These are phyloP conservation scores for Motacilla tschutschensis DNA, from an alignment of 2,113 vertebrate species.

Conservation along the genomic window DNA sequence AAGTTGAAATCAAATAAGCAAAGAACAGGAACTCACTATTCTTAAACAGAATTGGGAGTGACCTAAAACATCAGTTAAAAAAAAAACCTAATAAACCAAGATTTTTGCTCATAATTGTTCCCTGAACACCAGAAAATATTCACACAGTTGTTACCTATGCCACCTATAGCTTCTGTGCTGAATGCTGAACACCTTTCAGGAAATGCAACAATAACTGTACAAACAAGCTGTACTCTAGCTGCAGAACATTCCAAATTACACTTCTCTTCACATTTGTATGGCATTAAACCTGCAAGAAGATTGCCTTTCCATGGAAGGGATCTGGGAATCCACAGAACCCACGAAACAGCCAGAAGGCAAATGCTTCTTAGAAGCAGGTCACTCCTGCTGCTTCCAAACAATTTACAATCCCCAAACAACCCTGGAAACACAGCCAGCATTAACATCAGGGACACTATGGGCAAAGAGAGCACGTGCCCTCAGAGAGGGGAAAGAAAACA, in stretches of 20 bases:
- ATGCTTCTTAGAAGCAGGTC: conserved; percentile 65
- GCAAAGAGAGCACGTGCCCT: not conserved
- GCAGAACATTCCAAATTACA: not conserved
- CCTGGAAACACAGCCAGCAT: not conserved
- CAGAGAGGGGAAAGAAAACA: not conserved
- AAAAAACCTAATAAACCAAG: not conserved
- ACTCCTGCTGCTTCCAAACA: conserved; percentile 54
- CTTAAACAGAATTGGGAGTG: not conserved
- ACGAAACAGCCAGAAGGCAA: conserved; percentile 53
- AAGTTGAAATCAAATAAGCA: not conserved
- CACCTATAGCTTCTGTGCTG: not conserved
- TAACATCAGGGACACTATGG: accelerated
- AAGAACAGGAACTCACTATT: not conserved
- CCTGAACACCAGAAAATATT: not conserved
- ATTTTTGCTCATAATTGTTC: not conserved
- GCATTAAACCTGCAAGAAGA: not conserved
- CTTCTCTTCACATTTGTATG: not conserved
- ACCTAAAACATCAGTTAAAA: not conserved
- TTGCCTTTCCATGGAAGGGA: not conserved
- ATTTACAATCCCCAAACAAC: conserved; percentile 11
- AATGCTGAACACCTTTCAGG: not conserved
- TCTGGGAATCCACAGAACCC: conserved; percentile 13
- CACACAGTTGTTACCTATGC: not conserved
- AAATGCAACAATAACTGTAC: not conserved
- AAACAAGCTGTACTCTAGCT: not conserved